Base-by-base conservation (phyloP, 2,888 invertebrate species). In the Oxycera nigricornis region DNA sequence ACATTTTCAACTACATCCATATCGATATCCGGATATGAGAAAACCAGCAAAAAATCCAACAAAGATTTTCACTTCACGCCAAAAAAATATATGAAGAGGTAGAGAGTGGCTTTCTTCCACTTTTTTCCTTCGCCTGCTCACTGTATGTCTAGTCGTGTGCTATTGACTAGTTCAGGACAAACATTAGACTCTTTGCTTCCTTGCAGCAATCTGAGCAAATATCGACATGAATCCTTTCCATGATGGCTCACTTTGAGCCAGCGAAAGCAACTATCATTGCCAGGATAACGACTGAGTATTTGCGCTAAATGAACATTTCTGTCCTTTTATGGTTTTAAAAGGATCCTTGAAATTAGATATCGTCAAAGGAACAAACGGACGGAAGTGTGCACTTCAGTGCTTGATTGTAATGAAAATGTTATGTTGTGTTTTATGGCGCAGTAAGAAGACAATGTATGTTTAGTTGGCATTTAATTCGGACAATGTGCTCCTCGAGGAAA, bases 131-230 rank as follows among this genome's bases (percentile, higher is more conserved):
- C n/a, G n/a, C n/a, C n/a, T n/a, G n/a, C 55, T 59, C 59, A 28
- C 22, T 59, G 14, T 28, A 41, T 24, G 46, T 67, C 26, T 67
- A 22, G 17, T 17, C 46, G 28, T 67, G 65, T 67, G 65, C 41
- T 67, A 67, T 68, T 52, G 68, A 68, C 52, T 68, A 28, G 68
- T 28, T 52, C 68, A 46, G 50, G 26, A 52, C 68, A 68, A 68
- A 68, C 35, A 59, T 28, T 6, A 68, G 50, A 28, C 22, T 3
- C 14, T 14, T 68, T 50, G 68, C 65, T 67, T 41, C 41, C 52
- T 68, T 52, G 68, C 68, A 68, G 68, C 68, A 50, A 46, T 68
- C 68, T 68, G 68, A 52, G 30, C 68, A 68, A 68, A 68, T 68
- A 68, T 28, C 50, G 68, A 50, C 52, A 68, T 50, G 68, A 68